These are phyloP conservation scores for Halictus rubicundus DNA, from an alignment of 1,140 invertebrate species.

Conservation along the genomic window DNA sequence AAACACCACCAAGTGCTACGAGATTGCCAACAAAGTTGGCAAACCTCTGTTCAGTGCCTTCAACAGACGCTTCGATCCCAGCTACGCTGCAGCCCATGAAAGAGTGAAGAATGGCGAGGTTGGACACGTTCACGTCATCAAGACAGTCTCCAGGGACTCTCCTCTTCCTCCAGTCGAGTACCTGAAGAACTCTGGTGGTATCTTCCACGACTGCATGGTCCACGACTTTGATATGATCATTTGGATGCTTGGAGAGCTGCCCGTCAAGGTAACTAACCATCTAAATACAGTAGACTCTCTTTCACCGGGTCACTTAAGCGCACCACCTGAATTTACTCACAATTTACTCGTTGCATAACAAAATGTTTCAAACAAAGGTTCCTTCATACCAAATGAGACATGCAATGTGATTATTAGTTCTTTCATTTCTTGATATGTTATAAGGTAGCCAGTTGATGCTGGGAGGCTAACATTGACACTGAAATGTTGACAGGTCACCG, in stretches of 20 bases:
- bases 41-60: conserved; percentile 85
- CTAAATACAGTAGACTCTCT: too few species aligned
- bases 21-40: conserved; percentile 81
- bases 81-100: conserved; percentile 80
- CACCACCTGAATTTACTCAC: too few species aligned
- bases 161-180: conserved; percentile 84
- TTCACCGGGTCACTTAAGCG: too few species aligned
- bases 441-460: too few species aligned
- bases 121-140: conserved; percentile 84
- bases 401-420: too few species aligned
- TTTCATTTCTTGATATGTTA: too few species aligned
- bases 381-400: too few species aligned
- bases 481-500: conserved; percentile 77
- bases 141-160: conserved; percentile 84
- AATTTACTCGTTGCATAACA: too few species aligned
- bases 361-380: too few species aligned
- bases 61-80: conserved; percentile 86
- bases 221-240: conserved; percentile 86
- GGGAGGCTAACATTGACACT: too few species aligned
- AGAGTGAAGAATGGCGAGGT: conserved; percentile 82
- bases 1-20: conserved; percentile 82
- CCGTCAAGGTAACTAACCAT: conserved; percentile 71
- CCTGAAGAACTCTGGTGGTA: conserved; percentile 85
- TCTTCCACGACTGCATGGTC: conserved; percentile 87
- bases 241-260: conserved; percentile 84